Conservation (phyloP, 2,888 invertebrate genomes). For the Copidosoma aretas region DNA sequence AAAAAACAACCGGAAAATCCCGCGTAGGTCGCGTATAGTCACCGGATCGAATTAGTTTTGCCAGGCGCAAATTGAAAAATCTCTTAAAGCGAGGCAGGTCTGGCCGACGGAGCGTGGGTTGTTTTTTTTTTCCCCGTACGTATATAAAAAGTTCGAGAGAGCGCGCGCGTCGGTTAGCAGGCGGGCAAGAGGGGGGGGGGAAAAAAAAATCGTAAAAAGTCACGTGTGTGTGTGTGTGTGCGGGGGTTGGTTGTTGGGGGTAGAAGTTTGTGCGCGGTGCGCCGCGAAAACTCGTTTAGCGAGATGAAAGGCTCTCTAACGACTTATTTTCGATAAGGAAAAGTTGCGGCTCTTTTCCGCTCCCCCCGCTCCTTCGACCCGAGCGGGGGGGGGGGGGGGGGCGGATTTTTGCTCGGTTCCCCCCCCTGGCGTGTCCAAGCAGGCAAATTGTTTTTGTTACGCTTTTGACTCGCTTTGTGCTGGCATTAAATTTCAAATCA, state of each 20-base stretch:
- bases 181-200: conserved; percentile 31
- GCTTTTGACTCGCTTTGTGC: too few species aligned
- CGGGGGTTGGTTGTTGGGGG: conserved; percentile 14
- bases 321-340: conserved; percentile 63
- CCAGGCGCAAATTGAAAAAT: conserved; percentile 59
- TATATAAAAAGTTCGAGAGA: not conserved
- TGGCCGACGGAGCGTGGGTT: conserved; percentile 44
- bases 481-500: too few species aligned
- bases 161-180: not conserved
- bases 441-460: too few species aligned
- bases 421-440: not conserved
- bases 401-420: conserved; percentile 7
- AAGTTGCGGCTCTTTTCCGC: conserved; percentile 60
- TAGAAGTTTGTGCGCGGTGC: conserved; percentile 51
- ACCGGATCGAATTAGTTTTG: conserved; percentile 59
- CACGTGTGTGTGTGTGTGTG: conserved; percentile 6
- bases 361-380: conserved; percentile 10
- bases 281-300: conserved; percentile 62
- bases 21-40: not conserved
- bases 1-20: too few species aligned
- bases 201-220: conserved; percentile 32
- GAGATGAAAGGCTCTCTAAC: conserved; percentile 62
- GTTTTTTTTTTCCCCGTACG: not conserved
- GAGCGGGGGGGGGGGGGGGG: conserved; percentile 2
- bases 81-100: conserved; percentile 57